These are phyloP conservation scores for Spea bombifrons DNA, from an alignment of 2,113 vertebrate species.

Conservation along the genomic window DNA sequence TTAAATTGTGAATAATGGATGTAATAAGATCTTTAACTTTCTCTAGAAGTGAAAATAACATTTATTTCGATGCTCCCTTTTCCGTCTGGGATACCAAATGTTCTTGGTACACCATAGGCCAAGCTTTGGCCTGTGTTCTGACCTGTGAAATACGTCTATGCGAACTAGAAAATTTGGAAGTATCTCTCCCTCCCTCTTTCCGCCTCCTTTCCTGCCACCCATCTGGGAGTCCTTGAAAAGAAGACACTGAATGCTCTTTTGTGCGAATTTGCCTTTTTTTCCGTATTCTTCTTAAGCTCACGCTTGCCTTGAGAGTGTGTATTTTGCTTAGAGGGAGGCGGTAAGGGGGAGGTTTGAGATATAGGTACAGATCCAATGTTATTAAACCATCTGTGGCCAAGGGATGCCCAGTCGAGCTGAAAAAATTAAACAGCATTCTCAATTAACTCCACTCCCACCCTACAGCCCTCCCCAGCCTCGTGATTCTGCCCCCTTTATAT, in stretches of 20 bases:
- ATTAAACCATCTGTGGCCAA: slow-evolving; percentile 91
- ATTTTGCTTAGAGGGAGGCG: slow-evolving; percentile 48
- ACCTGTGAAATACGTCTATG: slow-evolving; percentile 81
- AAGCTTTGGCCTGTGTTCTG: slow-evolving; percentile 80
- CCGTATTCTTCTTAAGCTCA: slow-evolving; percentile 45
- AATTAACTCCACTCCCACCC: slow-evolving; percentile 67
- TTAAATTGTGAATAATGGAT: too few species aligned
- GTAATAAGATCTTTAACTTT: neutral
- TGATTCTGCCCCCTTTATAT: neutral
- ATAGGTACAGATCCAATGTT: slow-evolving; percentile 73
- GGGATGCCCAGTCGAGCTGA: slow-evolving; percentile 80
- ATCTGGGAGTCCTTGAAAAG: slow-evolving; percentile 75
- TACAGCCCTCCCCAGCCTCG: neutral
- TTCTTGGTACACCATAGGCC: neutral
- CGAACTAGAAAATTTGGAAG: slow-evolving; percentile 79
- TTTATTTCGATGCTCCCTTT: slow-evolving; percentile 1
- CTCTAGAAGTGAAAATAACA: neutral
- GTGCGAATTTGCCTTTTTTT: slow-evolving; percentile 69
- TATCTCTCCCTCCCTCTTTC: slow-evolving; percentile 53
- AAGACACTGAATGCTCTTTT: slow-evolving; percentile 91
- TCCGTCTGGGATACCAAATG: slow-evolving; percentile 18
- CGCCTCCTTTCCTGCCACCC: slow-evolving; percentile 17
- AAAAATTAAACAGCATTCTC: slow-evolving; percentile 79
- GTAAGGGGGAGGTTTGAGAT: slow-evolving; percentile 64
- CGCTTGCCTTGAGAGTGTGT: slow-evolving; percentile 44